Evolutionary conservation across 23 tunicate species (phyloP), one percentile per base, ranked within the genome.

Genomic region (Halocynthia aurantium): DNA sequence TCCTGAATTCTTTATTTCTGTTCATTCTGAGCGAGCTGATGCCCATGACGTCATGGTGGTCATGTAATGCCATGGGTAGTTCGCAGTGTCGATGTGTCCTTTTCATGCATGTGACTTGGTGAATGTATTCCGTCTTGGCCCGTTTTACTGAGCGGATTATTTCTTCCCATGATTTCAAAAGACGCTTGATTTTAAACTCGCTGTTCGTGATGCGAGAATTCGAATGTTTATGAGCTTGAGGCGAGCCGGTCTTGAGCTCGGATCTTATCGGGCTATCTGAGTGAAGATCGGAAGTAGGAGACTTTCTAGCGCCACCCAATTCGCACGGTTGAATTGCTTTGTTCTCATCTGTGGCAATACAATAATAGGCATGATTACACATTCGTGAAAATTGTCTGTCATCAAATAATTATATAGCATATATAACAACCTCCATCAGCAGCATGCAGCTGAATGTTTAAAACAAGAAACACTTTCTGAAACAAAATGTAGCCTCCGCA

Each of bases 1-100:
- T 51, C 78, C 65, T 74, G 78, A 6, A 54, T 8, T 64, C 19
- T 15, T 50, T 74, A 4, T 20, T 8, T 20, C 78, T 55, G 65
- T 21, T 21, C 10, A 19, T 53, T 53, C 53, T 21, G 12, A 74
- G 22, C 44, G 44, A 31, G 0, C 78, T 56, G 7, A 72, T 73
- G 7, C 98, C 98, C 60, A 92, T 64, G 10, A 92, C 62, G 53
- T 67, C 74, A 69, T 84, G 88, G 58, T 92, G 98, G 8, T 70
- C 10, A 10, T 91, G 92, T 11, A 86, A 71, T 13, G 78, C 62
- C 20, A 31, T 70, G 12, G 76, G 52, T 19, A 82, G 81, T 61
- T 80, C 88, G 53, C 98, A 92, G 12, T 81, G 66, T 44, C 82
- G 84, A 75, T 92, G 98, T 44, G 49, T 79, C 8, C 83, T 81